These are phyloP conservation scores for Lithobates pipiens DNA, from an alignment of 2,797 vertebrate species.

Conservation along the genomic window DNA sequence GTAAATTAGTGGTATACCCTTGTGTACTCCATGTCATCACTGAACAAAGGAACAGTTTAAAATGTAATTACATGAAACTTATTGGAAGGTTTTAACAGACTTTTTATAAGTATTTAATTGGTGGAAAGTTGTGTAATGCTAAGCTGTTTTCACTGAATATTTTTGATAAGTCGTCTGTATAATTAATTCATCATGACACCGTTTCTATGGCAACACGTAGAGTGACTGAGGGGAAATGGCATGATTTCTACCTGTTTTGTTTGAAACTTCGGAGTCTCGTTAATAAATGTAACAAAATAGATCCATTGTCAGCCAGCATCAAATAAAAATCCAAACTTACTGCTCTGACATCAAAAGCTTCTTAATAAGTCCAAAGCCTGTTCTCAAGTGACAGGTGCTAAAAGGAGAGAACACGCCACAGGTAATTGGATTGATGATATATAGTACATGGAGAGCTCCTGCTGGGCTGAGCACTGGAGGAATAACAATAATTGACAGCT, in stretches of 20 bases:
- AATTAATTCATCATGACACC: constrained; percentile 49
- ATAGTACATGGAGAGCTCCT: constrained; percentile 55
- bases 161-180: constrained; percentile 27
- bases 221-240: constrained; percentile 33
- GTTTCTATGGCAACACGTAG: constrained; percentile 27
- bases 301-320: constrained; percentile 35
- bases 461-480: constrained; percentile 55
- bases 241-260: constrained; percentile 44
- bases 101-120: constrained; percentile 40
- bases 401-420: constrained; percentile 67
- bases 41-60: background rate
- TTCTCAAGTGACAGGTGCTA: constrained; percentile 65
- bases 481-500: constrained; percentile 13
- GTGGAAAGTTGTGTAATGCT: constrained; percentile 29
- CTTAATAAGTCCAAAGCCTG: constrained; percentile 46
- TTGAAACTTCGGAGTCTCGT: constrained; percentile 40
- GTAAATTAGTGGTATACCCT: background rate
- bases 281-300: constrained; percentile 49
- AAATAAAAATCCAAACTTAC: constrained; percentile 40
- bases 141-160: constrained; percentile 24
- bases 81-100: background rate
- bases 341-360: constrained; percentile 51
- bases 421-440: constrained; percentile 70
- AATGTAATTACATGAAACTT: background rate
- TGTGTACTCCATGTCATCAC: background rate